Conservation (phyloP, 2,797 vertebrate genomes). For the Pterois miles region DNA sequence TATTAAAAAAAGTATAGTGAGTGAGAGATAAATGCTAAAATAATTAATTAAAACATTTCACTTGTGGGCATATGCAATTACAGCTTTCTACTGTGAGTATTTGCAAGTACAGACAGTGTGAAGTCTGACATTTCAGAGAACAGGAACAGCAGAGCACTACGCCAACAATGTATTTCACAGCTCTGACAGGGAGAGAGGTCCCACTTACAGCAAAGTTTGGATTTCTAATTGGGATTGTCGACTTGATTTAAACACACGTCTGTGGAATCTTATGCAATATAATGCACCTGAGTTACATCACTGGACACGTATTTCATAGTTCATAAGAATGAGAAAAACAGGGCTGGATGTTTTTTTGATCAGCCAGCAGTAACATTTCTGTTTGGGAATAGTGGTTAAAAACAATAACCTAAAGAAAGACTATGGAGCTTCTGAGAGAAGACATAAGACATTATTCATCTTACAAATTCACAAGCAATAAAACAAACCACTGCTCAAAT, state of each 20-base stretch:
- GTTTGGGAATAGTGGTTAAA: neutral
- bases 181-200: slow-evolving; percentile 19
- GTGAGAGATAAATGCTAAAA: neutral
- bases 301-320: neutral
- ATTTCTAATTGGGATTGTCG: neutral
- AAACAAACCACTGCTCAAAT: neutral
- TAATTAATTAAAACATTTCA: neutral
- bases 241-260: neutral
- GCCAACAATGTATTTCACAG: slow-evolving; percentile 40
- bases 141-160: slow-evolving; percentile 18
- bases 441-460: neutral
- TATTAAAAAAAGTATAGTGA: neutral
- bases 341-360: neutral
- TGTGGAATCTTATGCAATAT: neutral
- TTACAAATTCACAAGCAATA: no score
- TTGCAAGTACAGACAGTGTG: slow-evolving; percentile 47
- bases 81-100: slow-evolving; percentile 31
- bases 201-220: slow-evolving; percentile 13
- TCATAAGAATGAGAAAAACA: neutral
- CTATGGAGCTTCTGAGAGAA: neutral
- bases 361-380: neutral
- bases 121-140: slow-evolving; percentile 49
- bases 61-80: slow-evolving; percentile 20
- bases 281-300: neutral
- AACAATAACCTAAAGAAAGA: neutral